Conservation (phyloP, 2,113 vertebrate genomes). For the Urocitellus parryii region DNA sequence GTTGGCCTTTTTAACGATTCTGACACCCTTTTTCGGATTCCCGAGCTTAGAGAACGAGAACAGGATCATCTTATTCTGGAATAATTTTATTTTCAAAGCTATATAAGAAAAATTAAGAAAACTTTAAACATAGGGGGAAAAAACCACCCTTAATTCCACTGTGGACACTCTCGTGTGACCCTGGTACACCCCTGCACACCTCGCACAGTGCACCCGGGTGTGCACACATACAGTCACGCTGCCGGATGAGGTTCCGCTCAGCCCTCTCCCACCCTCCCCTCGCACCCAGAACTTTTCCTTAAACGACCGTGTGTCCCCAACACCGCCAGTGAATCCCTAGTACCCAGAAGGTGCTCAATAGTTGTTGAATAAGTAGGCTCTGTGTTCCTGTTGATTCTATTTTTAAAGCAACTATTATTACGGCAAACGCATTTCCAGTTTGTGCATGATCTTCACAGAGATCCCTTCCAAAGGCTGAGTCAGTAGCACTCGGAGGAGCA, state of each 20-base stretch:
- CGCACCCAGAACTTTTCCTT: not conserved
- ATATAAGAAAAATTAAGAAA: not conserved
- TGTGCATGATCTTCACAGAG: accelerated
- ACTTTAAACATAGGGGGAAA: not conserved
- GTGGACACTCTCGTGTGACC: not conserved
- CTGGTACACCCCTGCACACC: not conserved
- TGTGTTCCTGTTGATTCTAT: too few relatives aligned
- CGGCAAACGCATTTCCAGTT: not conserved
- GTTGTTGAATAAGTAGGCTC: too few relatives aligned
- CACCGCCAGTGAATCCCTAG: too few relatives aligned
- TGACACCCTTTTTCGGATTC: not conserved
- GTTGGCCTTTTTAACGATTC: not conserved
- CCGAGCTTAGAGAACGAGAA: not conserved
- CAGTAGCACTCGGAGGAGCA: accelerated
- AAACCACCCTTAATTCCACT: not conserved
- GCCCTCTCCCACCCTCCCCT: not conserved
- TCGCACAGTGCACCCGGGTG: accelerated
- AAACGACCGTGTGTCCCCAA: accelerated
- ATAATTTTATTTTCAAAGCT: slow-evolving; percentile 10
- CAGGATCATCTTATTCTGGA: not conserved
- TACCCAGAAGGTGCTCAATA: not conserved
- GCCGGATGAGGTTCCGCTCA: too few relatives aligned
- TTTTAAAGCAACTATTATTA: not conserved
- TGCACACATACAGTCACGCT: not conserved
- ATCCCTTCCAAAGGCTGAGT: not conserved